Conservation (phyloP, 1,140 invertebrate species). For the Pomacea maculata region DNA sequence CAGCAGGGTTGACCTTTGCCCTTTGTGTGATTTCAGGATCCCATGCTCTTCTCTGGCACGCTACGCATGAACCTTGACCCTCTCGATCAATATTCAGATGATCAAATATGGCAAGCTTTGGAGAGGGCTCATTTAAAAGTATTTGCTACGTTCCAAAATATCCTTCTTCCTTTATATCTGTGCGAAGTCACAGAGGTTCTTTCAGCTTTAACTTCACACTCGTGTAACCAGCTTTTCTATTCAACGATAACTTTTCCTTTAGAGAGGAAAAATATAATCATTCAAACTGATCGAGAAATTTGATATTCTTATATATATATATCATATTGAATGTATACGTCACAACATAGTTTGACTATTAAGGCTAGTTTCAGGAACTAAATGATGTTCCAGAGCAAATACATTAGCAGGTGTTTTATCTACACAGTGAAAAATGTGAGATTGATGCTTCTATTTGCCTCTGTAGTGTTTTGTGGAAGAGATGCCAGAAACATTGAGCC, state of each 20-base stretch:
- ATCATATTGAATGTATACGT: not conserved
- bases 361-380: too few species aligned
- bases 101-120: conserved; percentile 76
- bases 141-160: not conserved
- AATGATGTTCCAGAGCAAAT: not conserved
- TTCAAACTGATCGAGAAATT: not conserved
- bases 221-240: not conserved
- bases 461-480: conserved; percentile 20
- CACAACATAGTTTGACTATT: too few species aligned
- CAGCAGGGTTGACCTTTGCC: too few species aligned
- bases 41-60: conserved; percentile 84
- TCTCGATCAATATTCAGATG: conserved; percentile 77
- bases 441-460: not conserved
- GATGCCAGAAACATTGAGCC: conserved; percentile 17
- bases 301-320: not conserved
- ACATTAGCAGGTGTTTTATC: not conserved
- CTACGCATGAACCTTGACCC: conserved; percentile 88
- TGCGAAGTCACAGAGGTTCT: not conserved
- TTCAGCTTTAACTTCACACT: not conserved
- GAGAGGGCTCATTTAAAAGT: conserved; percentile 71
- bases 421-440: not conserved
- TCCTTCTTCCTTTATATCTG: not conserved
- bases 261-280: not conserved
- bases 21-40: conserved; percentile 52
- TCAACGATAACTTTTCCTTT: too few species aligned